phyloP scores from a whole-genome alignment of 2,888 invertebrate species.

The Clanis bilineata region DNA sequence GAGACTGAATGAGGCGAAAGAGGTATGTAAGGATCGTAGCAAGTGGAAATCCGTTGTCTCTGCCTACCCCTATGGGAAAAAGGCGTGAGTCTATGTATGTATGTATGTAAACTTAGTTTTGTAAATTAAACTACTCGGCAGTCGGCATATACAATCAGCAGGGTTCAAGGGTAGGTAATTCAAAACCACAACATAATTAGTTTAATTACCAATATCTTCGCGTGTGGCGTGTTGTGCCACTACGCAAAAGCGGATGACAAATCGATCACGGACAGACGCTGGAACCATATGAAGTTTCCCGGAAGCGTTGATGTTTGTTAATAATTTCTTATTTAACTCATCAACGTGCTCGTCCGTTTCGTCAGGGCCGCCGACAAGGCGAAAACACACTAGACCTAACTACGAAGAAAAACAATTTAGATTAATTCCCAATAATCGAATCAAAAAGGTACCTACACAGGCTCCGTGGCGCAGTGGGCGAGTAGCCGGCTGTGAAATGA shows the following conservation, averaged over 20 bases:
- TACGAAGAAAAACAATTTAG: constrained; percentile 44
- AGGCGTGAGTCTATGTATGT: no score
- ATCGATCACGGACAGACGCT: constrained; percentile 93
- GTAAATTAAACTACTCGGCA: no score
- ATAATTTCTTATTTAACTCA: constrained; percentile 93
- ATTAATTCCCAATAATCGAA: not conserved
- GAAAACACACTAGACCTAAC: constrained; percentile 96
- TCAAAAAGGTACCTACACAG: no score
- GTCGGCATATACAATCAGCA: no score
- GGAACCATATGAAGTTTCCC: constrained; percentile 99
- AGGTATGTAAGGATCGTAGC: no score
- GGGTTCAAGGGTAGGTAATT: no score
- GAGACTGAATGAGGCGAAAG: no score
- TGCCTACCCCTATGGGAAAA: no score
- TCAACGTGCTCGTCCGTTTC: constrained; percentile 66
- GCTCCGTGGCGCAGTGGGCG: no score
- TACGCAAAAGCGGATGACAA: constrained; percentile 96
- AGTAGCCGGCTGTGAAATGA: no score
- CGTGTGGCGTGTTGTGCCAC: constrained; percentile 94
- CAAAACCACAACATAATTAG: not conserved
- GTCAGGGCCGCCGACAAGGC: constrained; percentile 85
- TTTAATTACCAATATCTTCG: constrained; percentile 86
- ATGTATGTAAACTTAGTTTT: no score
- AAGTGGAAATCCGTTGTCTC: no score
- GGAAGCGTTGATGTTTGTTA: constrained; percentile 96